A percentile compares a stretch with the other conserved stretches of the same genome.
Evolutionary conservation across 2,888 invertebrate genomes (phyloP).

Genomic region (Netelia fuscicornis): DNA sequence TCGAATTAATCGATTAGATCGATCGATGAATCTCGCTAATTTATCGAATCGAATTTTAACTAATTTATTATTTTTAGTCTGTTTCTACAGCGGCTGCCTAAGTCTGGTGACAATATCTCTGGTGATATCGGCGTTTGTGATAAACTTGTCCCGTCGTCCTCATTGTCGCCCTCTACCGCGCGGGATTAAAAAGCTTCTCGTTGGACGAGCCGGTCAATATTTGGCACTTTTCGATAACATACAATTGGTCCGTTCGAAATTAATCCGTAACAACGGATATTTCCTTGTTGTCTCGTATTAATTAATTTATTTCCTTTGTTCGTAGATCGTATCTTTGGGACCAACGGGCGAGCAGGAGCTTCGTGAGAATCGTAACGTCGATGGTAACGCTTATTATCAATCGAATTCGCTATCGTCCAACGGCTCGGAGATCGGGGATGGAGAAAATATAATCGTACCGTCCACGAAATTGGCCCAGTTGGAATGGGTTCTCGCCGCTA

Average conservation of each 20-base stretch:
- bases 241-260: slow-evolving; percentile 81
- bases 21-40: neutral
- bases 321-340: slow-evolving; percentile 77
- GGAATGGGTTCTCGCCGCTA: slow-evolving; percentile 89
- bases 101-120: slow-evolving; percentile 86
- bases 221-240: slow-evolving; percentile 84
- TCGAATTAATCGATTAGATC: neutral
- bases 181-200: slow-evolving; percentile 85
- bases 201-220: slow-evolving; percentile 84
- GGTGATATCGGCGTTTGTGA: slow-evolving; percentile 86
- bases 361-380: slow-evolving; percentile 74
- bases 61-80: slow-evolving; percentile 83
- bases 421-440: slow-evolving; percentile 75
- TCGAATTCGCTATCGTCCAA: slow-evolving; percentile 72
- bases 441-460: slow-evolving; percentile 75
- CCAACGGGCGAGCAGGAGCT: slow-evolving; percentile 78
- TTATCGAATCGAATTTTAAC: neutral
- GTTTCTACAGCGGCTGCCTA: slow-evolving; percentile 86
- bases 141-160: slow-evolving; percentile 86
- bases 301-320: slow-evolving; percentile 9
- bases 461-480: slow-evolving; percentile 84
- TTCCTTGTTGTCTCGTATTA: neutral
- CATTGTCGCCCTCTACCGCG: slow-evolving; percentile 86
- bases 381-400: slow-evolving; percentile 50
- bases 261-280: slow-evolving; percentile 14